These are phyloP conservation scores for Telmatochromis sp. DNA, from an alignment of 2,113 vertebrate genomes.

Conservation along the genomic window DNA sequence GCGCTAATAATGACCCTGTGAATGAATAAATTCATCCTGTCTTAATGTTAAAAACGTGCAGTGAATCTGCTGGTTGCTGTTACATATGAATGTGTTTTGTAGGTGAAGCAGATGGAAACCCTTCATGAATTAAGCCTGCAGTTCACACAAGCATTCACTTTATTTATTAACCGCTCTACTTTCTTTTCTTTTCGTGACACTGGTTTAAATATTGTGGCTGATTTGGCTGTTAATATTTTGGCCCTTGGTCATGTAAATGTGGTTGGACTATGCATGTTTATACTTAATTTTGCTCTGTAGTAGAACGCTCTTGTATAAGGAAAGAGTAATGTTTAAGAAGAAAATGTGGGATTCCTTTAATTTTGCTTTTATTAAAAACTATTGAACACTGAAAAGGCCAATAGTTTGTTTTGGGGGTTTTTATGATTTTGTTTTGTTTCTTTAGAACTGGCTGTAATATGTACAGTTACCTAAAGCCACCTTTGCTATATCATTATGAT, in stretches of 20 bases:
- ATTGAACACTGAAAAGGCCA: not conserved
- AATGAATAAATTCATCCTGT: slow-evolving; percentile 18
- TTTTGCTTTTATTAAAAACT: not conserved
- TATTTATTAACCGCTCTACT: slow-evolving; percentile 11
- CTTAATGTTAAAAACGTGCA: not conserved
- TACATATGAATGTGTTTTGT: not conserved
- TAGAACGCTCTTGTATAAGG: slow-evolving; percentile 14
- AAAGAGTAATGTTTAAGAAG: not conserved
- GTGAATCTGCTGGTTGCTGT: slow-evolving; percentile 4
- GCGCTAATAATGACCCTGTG: not conserved
- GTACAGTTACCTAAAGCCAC: slow-evolving; percentile 7
- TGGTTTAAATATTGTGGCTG: slow-evolving; percentile 23
- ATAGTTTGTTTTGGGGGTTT: fast-evolving
- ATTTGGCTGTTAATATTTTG: slow-evolving; percentile 21
- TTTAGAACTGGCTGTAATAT: not conserved
- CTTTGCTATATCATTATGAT: not conserved
- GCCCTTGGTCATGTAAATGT: not conserved
- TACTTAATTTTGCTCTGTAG: slow-evolving; percentile 24
- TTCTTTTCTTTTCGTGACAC: slow-evolving; percentile 3
- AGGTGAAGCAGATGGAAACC: not conserved
- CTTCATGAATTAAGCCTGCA: not conserved
- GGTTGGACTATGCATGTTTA: slow-evolving; percentile 47
- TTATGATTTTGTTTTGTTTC: not conserved
- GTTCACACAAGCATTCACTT: slow-evolving; percentile 1
- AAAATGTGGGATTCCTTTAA: not conserved